Percentiles rank a stretch among this genome's conserved stretches.
These are phyloP conservation scores for Rhagophthalmus giganteus DNA, from an alignment of 2,888 invertebrate genomes.

Conservation along the genomic window DNA sequence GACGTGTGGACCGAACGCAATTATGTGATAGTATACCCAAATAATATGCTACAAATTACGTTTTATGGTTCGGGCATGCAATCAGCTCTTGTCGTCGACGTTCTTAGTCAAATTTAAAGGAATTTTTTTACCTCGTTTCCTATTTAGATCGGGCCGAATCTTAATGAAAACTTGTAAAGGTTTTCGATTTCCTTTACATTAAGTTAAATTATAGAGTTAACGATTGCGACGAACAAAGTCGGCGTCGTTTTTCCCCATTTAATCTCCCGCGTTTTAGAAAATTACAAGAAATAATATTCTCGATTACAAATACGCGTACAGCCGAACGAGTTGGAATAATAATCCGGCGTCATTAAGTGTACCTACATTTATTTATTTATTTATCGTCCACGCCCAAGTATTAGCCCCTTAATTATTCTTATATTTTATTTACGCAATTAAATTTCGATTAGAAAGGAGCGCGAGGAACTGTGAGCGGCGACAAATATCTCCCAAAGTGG, in stretches of 20 bases:
- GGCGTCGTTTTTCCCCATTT: no score
- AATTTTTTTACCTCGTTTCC: background rate
- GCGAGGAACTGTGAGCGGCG: slow-evolving; percentile 19
- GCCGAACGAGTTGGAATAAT: slow-evolving; percentile 10
- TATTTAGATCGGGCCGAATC: background rate
- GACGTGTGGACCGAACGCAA: slow-evolving; percentile 38
- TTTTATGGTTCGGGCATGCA: slow-evolving; percentile 16
- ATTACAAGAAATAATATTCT: background rate
- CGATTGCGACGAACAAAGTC: background rate
- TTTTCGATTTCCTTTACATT: background rate
- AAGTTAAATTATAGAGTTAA: background rate
- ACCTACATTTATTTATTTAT: slow-evolving; percentile 16
- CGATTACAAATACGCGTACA: background rate
- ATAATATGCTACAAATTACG: slow-evolving; percentile 14
- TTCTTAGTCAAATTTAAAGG: slow-evolving; percentile 1
- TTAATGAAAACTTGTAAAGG: background rate
- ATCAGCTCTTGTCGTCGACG: slow-evolving; percentile 8
- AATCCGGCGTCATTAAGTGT: slow-evolving; percentile 20
- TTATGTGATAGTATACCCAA: slow-evolving; percentile 25
- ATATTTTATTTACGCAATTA: slow-evolving; percentile 37
- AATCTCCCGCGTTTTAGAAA: background rate
- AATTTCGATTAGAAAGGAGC: slow-evolving; percentile 35
- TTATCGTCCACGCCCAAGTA: slow-evolving; percentile 19
- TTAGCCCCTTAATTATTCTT: slow-evolving; percentile 25
- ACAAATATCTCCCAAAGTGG: slow-evolving; percentile 34